phyloP scores from a whole-genome alignment of 2,113 vertebrate species.

The Megaleporinus macrocephalus region DNA sequence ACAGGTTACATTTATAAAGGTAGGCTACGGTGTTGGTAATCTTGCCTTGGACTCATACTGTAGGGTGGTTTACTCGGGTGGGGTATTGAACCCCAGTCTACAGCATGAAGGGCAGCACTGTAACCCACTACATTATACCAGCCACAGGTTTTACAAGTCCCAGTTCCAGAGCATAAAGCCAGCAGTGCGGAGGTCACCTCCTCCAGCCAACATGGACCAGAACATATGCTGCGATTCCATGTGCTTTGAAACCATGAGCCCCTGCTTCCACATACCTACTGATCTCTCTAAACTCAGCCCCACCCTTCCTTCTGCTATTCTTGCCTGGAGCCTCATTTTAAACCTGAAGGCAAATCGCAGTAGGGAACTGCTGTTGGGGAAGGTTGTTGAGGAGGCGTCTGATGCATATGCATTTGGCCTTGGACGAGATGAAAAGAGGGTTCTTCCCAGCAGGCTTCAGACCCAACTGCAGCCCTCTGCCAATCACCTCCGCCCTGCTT shows the following conservation, averaged over 20 bases:
- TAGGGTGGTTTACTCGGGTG: no score
- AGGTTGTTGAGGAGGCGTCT: constrained; percentile 49
- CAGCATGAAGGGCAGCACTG: no score
- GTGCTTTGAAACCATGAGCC: constrained; percentile 9
- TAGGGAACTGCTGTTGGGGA: constrained; percentile 47
- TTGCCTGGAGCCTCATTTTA: constrained; percentile 38
- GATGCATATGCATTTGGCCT: constrained; percentile 51
- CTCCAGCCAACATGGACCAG: constrained; percentile 30
- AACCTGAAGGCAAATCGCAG: constrained; percentile 34
- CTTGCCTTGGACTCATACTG: no score
- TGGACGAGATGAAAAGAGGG: constrained; percentile 46
- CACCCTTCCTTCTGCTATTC: constrained; percentile 27
- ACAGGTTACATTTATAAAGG: no score
- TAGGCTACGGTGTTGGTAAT: no score
- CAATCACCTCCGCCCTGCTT: constrained; percentile 34
- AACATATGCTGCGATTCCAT: constrained; percentile 47
- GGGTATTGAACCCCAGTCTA: no score
- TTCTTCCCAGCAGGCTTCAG: constrained; percentile 49
- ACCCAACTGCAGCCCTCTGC: constrained; percentile 35
- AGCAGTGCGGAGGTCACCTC: constrained; percentile 40
- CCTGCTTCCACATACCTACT: constrained; percentile 8
- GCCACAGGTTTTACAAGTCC: background rate
- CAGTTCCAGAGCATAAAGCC: background rate
- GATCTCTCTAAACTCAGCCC: constrained; percentile 29
- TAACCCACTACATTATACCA: no score